A percentile compares a stretch with the other conserved stretches of the same genome.
Evolutionary conservation across 2,113 vertebrate genomes (phyloP).

Genomic region (Ammospiza nelsoni): DNA sequence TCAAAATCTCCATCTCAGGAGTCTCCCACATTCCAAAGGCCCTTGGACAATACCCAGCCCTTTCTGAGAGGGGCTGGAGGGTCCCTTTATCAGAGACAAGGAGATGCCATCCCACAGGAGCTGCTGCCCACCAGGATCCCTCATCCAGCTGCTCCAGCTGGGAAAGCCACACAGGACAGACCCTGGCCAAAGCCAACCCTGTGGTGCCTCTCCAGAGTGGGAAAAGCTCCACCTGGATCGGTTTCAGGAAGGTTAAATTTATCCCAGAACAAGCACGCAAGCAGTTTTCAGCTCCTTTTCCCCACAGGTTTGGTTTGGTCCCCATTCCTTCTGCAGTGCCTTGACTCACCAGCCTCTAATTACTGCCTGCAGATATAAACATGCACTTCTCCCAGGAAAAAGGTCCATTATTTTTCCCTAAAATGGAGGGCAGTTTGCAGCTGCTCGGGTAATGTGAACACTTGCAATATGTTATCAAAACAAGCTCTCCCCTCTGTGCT

Average conservation of each 20-base stretch:
- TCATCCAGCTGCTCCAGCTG: neutral
- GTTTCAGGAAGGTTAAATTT: neutral
- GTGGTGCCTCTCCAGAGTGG: neutral
- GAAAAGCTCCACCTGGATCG: neutral
- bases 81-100: neutral
- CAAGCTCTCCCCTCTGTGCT: neutral
- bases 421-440: slow-evolving; percentile 33
- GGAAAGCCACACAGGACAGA: fast-evolving
- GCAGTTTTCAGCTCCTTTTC: neutral
- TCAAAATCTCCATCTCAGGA: neutral
- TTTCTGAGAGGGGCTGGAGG: neutral
- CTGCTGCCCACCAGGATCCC: neutral
- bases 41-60: fast-evolving
- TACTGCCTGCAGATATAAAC: slow-evolving; percentile 41
- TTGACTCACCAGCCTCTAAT: slow-evolving; percentile 49
- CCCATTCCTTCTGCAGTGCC: neutral
- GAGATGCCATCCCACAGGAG: neutral
- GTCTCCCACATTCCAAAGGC: neutral
- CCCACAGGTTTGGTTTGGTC: neutral
- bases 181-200: neutral
- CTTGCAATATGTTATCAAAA: neutral
- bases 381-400: slow-evolving; percentile 28
- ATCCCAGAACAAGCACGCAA: neutral
- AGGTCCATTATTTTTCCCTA: neutral
- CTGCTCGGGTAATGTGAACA: neutral